Conservation (phyloP, 2,797 vertebrate genomes). For the Mus caroli region DNA sequence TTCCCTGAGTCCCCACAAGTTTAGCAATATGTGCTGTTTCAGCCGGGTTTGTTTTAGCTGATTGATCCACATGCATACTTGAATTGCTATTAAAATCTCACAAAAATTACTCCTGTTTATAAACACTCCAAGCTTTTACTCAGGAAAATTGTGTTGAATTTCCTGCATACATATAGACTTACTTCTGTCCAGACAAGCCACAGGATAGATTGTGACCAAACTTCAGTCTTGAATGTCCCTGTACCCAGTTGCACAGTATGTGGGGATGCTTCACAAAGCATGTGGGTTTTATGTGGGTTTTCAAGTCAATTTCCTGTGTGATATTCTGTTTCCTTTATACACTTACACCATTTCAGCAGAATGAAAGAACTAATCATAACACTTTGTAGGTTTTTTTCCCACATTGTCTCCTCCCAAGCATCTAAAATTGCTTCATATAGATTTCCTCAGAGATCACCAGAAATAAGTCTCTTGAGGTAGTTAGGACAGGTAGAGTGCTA, state of each 20-base stretch:
- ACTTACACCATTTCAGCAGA: conserved; percentile 64
- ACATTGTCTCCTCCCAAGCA: conserved; percentile 50
- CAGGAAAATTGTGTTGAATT: not conserved
- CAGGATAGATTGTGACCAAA: not conserved
- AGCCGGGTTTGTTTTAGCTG: not conserved
- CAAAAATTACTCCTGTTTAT: not conserved
- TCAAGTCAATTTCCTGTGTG: conserved; percentile 67
- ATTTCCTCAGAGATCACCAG: conserved; percentile 26
- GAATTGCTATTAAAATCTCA: not conserved
- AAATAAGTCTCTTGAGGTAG: conserved; percentile 46
- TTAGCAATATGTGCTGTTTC: not conserved
- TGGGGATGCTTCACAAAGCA: not conserved
- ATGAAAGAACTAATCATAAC: conserved; percentile 72
- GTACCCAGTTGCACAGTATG: conserved; percentile 14
- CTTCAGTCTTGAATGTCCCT: not conserved
- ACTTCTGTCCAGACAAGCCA: not conserved
- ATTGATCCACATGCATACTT: not conserved
- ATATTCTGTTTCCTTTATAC: conserved; percentile 55
- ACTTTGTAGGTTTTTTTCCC: conserved; percentile 58
- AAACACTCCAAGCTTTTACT: conserved; percentile 11
- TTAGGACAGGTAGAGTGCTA: not conserved
- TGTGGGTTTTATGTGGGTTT: conserved; percentile 59
- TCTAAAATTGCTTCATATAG: conserved; percentile 54
- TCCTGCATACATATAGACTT: not conserved
- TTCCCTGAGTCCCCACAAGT: not conserved